phyloP scores from a whole-genome alignment of 2,797 vertebrate genomes.

The Tokudaia muenninki region DNA sequence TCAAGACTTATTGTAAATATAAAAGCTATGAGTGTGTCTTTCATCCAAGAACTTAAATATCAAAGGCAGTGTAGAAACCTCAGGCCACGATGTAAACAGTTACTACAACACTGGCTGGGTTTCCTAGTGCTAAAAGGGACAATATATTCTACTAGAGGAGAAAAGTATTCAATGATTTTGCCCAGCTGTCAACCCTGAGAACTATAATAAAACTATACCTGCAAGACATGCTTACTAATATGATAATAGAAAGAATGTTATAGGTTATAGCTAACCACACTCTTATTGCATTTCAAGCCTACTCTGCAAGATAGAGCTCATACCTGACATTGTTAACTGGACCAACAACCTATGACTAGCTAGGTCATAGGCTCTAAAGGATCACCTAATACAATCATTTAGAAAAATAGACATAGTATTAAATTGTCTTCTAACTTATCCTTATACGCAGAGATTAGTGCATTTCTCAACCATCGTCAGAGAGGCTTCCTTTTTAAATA shows the following conservation, averaged over 20 bases:
- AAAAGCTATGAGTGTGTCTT: neutral
- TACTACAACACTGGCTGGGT: neutral
- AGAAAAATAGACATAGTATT: no score
- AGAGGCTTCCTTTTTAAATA: no score
- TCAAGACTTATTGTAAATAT: neutral
- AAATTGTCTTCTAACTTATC: no score
- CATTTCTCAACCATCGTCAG: no score
- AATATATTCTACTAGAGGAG: neutral
- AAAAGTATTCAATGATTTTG: neutral
- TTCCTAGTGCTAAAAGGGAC: neutral
- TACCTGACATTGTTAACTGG: no score
- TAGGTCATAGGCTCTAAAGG: no score
- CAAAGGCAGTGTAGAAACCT: neutral
- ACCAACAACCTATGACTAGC: no score
- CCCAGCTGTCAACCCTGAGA: neutral
- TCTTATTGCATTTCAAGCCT: neutral
- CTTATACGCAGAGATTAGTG: no score
- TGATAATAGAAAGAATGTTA: neutral
- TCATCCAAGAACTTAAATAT: neutral
- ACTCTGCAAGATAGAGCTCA: neutral
- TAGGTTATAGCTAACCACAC: neutral
- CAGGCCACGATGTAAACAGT: neutral
- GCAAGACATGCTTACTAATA: neutral
- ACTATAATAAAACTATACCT: neutral
- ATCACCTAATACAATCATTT: no score